phyloP scores from a whole-genome alignment of 2,113 vertebrate genomes.

The Peromyscus californicus region DNA sequence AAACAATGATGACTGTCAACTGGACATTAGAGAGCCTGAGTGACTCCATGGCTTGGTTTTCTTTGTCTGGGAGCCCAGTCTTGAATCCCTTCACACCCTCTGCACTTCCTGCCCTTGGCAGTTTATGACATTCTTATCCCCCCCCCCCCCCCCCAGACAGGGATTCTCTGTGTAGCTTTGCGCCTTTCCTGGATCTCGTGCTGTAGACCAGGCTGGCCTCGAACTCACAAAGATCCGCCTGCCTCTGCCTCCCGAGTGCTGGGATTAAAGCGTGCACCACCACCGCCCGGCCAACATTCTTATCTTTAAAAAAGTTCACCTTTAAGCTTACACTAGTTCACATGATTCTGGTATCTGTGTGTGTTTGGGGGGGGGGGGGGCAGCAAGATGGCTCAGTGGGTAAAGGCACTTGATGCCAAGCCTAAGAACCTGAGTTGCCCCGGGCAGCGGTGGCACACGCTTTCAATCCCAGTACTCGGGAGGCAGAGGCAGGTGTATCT shows the following conservation, averaged over 20 bases:
- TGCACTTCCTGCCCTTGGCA: background rate
- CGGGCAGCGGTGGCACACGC: background rate
- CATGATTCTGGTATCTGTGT: background rate
- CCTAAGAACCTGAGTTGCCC: background rate
- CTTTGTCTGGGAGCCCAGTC: background rate
- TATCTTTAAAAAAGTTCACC: constrained; percentile 22
- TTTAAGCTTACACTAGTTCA: constrained; percentile 6
- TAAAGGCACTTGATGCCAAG: background rate
- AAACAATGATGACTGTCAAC: background rate
- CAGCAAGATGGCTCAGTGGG: background rate
- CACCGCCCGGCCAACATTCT: background rate
- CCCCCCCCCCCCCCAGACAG: no score
- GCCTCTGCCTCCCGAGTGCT: no score
- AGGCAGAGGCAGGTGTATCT: background rate
- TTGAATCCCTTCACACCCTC: background rate
- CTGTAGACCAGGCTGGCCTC: no score
- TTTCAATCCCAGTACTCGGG: background rate
- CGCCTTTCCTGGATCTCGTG: no score
- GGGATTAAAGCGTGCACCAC: no score
- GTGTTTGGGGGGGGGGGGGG: no score
- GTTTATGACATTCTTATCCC: constrained; percentile 12
- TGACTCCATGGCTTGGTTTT: constrained; percentile 18
- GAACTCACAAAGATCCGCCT: no score
- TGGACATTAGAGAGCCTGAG: background rate
- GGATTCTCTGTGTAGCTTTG: no score